phyloP scores from a whole-genome alignment of 2,113 vertebrate genomes.

The Cebidichthys violaceus region DNA sequence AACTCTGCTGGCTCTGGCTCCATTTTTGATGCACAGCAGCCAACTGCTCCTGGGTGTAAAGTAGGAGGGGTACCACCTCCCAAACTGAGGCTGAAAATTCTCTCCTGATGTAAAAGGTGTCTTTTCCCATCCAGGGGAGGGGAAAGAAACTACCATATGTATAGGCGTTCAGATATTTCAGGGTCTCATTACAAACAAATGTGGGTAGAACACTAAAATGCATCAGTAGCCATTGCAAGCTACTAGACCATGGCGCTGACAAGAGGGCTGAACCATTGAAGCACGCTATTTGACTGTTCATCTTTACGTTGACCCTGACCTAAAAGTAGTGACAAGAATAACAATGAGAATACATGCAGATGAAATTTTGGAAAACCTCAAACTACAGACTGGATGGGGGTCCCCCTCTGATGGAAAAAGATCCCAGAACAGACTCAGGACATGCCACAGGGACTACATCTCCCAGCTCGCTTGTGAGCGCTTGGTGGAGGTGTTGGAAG shows the following conservation, averaged over 20 bases:
- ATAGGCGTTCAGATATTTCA: not conserved
- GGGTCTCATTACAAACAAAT: constrained; percentile 5
- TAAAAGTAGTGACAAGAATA: not conserved
- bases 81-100: not conserved
- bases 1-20: constrained; percentile 13
- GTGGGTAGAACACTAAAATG: not conserved
- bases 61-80: not conserved
- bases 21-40: not conserved
- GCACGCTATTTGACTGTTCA: not conserved
- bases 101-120: not conserved
- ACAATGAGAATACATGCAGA: not conserved
- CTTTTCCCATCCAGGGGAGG: not conserved
- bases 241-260: not conserved
- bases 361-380: constrained; percentile 1
- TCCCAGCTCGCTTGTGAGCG: constrained; percentile 20
- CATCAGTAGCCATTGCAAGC: not conserved
- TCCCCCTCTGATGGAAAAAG: not conserved
- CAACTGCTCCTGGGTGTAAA: not conserved
- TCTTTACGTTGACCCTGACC: not conserved
- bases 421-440: constrained; percentile 19
- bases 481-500: constrained; percentile 8
- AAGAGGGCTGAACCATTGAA: not conserved
- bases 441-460: constrained; percentile 33
- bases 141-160: not conserved
- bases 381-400: not conserved